A percentile compares a stretch with the other conserved stretches of the same genome.
Conservation (phyloP, 2,888 invertebrate genomes). For the Philereme vetulata region DNA sequence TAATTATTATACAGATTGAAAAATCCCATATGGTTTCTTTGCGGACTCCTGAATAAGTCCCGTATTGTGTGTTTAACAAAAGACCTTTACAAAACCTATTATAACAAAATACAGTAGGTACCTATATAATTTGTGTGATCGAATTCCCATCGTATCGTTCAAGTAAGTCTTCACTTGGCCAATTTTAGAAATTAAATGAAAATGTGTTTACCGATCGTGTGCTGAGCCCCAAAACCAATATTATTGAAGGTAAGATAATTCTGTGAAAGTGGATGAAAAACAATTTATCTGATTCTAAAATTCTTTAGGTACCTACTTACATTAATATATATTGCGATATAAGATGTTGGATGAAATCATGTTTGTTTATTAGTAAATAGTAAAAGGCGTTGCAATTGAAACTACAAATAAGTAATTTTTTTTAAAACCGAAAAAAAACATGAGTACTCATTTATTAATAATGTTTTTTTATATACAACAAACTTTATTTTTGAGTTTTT, state of each 20-base stretch:
- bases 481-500: too few species aligned
- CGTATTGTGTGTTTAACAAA: constrained; percentile 15
- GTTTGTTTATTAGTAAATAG: too few species aligned
- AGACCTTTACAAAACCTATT: constrained; percentile 19
- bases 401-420: too few species aligned
- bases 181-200: not conserved
- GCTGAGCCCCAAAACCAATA: constrained; percentile 6
- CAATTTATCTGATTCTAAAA: not conserved
- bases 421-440: too few species aligned
- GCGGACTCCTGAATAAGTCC: constrained; percentile 1
- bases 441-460: too few species aligned
- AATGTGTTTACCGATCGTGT: constrained; percentile 2
- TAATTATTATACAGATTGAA: too few species aligned
- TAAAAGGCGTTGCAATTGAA: too few species aligned
- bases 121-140: constrained; percentile 24
- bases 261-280: not conserved
- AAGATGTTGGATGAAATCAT: too few species aligned
- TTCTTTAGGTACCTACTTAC: not conserved
- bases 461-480: too few species aligned
- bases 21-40: not conserved
- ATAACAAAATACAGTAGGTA: constrained; percentile 24
- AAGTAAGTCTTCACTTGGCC: not conserved
- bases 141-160: constrained; percentile 16
- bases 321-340: too few species aligned
- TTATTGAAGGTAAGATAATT: not conserved